These are phyloP conservation scores for Cenopis cana DNA, from an alignment of 2,888 invertebrate genomes.

Conservation along the genomic window DNA sequence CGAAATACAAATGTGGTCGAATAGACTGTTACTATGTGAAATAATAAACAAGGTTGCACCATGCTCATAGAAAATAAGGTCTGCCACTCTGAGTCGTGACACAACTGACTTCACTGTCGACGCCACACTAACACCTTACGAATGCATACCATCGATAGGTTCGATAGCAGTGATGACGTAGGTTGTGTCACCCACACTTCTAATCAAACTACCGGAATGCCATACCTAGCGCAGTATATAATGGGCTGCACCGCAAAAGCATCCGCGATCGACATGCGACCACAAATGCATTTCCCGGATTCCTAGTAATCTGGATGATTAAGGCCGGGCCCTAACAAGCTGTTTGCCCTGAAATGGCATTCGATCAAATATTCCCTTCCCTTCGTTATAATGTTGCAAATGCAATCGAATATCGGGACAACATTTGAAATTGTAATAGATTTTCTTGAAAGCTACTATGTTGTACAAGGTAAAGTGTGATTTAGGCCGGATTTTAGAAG, in stretches of 20 bases:
- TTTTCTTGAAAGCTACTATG: constrained; percentile 19
- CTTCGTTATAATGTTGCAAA: constrained; percentile 42
- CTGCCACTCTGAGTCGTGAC: no score
- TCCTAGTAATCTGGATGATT: constrained; percentile 39
- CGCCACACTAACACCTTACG: no score
- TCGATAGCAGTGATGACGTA: no score
- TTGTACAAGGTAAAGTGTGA: constrained; percentile 11
- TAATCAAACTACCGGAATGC: no score
- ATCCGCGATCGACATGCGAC: background rate
- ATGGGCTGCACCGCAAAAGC: background rate
- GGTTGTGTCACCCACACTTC: no score
- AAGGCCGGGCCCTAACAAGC: constrained; percentile 34
- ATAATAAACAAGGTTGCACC: background rate
- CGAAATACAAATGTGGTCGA: no score
- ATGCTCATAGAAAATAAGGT: no score
- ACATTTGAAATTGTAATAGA: constrained; percentile 41
- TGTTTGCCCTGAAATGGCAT: constrained; percentile 36
- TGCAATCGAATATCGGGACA: constrained; percentile 30
- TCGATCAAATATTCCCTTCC: constrained; percentile 41
- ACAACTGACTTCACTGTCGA: no score
- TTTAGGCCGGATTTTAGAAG: background rate
- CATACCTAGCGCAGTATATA: no score
- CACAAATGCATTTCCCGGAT: constrained; percentile 37
- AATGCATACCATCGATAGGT: no score
- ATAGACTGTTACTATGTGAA: no score